Base-by-base conservation (phyloP, 2,888 invertebrate species). In the Halocaridina rubra region DNA sequence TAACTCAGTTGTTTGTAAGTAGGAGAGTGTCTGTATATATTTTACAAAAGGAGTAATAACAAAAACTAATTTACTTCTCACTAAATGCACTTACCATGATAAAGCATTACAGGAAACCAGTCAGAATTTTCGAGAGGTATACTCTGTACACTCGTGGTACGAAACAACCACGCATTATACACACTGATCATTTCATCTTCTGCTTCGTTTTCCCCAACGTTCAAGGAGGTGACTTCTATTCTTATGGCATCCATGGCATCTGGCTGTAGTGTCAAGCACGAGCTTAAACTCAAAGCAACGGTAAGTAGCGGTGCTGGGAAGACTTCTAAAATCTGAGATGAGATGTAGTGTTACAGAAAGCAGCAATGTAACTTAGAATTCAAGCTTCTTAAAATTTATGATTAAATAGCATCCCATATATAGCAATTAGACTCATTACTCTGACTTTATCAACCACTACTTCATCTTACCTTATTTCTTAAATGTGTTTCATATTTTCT, bases 101-200 rank as follows among this genome's bases (percentile, higher is more conserved):
- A 79, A 53, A 79, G 69, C 79, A 79, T 79, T n/a, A 79, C 33
- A 46, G 79, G 79, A 7, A 79, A 79, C 79, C 79, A 79, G 27
- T 71, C 64, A 13, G 24, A 27, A 27, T 32, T 57, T 53, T n/a
- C 5, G 5, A 29, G 5, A n/a, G 39, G 29, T 27, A 22, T n/a
- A 64, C 69, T 71, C 53, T 79, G 79, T 13, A n/a, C 16, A 27
- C 22, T n/a, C 4, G 16, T 19, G 13, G 67, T 57, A 10, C 39
- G 61, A 39, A 79, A 24, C 33, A 79, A 19, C 69, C 79, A 79
- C 5, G 79, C 61, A 19, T 57, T 53, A 53, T 79, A 79, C 19
- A 79, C 79, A 8, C 27, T 69, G 13, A 79, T 30, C 13, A 24
- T 46, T n/a, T 19, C 74, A n/a, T 81, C 74, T 33, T 75, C 29